Conservation (phyloP, 1,140 invertebrate genomes). For the Vanessa tameamea region DNA sequence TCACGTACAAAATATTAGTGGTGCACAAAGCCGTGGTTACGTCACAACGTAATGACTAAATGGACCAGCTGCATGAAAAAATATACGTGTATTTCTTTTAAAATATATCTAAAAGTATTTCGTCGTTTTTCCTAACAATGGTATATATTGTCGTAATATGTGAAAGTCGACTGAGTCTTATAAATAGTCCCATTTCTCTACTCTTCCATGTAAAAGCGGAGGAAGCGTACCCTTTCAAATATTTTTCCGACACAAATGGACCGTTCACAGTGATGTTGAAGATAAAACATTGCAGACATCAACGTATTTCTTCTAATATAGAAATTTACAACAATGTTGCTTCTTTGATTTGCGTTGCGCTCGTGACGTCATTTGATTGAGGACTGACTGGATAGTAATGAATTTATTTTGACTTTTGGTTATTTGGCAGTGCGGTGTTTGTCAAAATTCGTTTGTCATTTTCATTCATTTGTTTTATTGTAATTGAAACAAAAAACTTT, state of each 20-base stretch:
- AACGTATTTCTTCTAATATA: neutral
- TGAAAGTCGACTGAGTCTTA: conserved; percentile 12
- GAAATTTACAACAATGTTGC: neutral
- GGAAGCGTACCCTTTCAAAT: conserved; percentile 11
- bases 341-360: neutral
- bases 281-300: conserved; percentile 10
- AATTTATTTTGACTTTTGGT: no score
- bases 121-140: neutral
- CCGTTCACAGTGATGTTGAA: neutral
- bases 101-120: neutral
- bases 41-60: no score
- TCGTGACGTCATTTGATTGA: no score
- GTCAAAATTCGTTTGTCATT: no score
- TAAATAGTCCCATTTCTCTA: conserved; percentile 11
- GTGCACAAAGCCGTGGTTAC: no score
- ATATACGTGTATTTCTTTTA: neutral
- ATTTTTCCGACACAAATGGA: conserved; percentile 15
- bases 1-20: no score
- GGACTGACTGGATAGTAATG: no score
- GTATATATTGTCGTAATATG: neutral
- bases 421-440: no score
- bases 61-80: neutral
- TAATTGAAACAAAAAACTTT: no score
- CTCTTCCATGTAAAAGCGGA: neutral
- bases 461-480: no score